Base-by-base conservation (phyloP, 2,888 invertebrate genomes). In the Furcula furcula region DNA sequence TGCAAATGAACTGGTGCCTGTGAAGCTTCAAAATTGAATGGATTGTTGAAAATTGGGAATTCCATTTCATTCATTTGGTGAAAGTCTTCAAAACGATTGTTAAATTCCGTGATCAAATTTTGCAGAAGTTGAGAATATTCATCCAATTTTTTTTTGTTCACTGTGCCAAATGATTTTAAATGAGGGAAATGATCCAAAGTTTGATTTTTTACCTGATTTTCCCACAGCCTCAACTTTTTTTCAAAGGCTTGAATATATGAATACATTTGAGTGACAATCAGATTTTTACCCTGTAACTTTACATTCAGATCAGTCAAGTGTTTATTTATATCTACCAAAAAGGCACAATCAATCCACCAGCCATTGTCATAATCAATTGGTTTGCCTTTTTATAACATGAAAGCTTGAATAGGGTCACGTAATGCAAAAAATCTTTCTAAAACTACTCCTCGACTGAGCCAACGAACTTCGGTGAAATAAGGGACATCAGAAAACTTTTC, bases 1-100 rank as follows among this genome's bases (percentile, higher is more conserved):
- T 37, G 29, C 37, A 28, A 37, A 32, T 33, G 33, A 37, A 32
- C 31, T 37, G 33, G 37, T 33, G 37, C 33, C 28, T 37, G 33
- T 37, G 37, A 28, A 37, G 27, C 34, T 35, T 31, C 39, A 39
- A 39, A 39, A 39, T 27, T 31, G 34, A 39, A 39, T 35, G 34
- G 31, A 29, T 39, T 39, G 34, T 39, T 39, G 34, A 35, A 39
- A 34, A 34, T 30, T 30, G 35, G 34, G 27, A 35, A 31, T 35
- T 35, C 35, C 26, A 28, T 35, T 33, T 39, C 32, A 34, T 34
- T 39, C 15, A 28, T 29, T 37, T 37, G 25, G 27, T 29, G 33
- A 19, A 37, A 31, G 29, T 32, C 29, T 32, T 37, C 28, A 32
- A 37, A 33, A 37, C 29, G 28, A 28, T 23, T 32, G 28, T 36